Percentiles rank a stretch among this genome's conserved stretches.
Evolutionary conservation across 2,113 vertebrate species (phyloP).

Genomic region (Natator depressus): DNA sequence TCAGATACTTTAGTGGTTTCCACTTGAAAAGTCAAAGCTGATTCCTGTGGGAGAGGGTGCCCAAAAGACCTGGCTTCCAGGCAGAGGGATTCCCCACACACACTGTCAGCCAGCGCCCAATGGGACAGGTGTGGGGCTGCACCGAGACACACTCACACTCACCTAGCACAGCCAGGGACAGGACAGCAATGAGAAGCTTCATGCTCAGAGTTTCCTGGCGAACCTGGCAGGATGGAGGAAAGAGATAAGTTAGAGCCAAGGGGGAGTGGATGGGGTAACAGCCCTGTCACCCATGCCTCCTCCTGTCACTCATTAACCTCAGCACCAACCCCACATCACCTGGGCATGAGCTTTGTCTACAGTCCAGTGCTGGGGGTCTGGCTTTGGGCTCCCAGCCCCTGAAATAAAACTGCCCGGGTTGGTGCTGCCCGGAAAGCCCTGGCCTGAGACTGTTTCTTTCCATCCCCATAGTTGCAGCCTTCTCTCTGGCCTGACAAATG

Average conservation of each 20-base stretch:
- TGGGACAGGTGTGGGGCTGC: not conserved
- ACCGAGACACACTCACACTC: not conserved
- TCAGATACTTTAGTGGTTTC: too few relatives aligned
- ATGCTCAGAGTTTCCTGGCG: not conserved
- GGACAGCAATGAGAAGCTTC: not conserved
- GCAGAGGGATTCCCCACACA: too few relatives aligned
- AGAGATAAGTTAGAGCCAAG: not conserved
- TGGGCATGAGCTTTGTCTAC: not conserved
- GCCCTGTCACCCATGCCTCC: too few relatives aligned
- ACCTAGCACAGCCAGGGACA: not conserved
- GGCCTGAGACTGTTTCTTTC: too few relatives aligned
- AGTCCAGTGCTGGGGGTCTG: not conserved
- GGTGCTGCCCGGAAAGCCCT: too few relatives aligned
- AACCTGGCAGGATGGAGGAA: not conserved
- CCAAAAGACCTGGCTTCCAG: too few relatives aligned
- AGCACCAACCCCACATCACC: too few relatives aligned
- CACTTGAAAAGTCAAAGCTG: too few relatives aligned
- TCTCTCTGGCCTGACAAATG: too few relatives aligned
- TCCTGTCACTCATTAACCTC: not conserved
- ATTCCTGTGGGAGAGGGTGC: too few relatives aligned
- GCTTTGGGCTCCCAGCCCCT: not conserved
- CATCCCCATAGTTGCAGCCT: too few relatives aligned
- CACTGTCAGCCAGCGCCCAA: not conserved
- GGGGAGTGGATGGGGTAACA: not conserved
- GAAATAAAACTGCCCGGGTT: too few relatives aligned